A percentile compares a stretch with the other conserved stretches of the same genome.
phyloP scores from a whole-genome alignment of 2,888 invertebrate genomes.

The Lottia scabra region DNA sequence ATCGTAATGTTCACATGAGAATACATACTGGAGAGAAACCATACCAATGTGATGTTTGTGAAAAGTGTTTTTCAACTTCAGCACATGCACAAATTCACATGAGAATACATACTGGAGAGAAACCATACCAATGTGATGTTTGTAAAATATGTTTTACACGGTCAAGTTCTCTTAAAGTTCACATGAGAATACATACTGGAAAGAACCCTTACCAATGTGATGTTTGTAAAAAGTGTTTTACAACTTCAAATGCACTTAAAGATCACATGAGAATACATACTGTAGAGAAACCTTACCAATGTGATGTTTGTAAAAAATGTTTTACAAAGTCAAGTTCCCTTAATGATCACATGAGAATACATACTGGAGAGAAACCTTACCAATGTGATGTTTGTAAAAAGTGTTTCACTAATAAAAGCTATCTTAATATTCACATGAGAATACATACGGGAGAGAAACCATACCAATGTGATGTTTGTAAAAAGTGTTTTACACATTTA shows the following conservation, averaged over 20 bases:
- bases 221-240: neutral
- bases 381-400: conserved; percentile 62
- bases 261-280: conserved; percentile 19
- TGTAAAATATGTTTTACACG: conserved; percentile 72
- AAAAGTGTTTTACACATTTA: neutral
- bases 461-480: neutral
- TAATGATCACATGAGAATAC: no score
- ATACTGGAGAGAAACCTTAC: no score
- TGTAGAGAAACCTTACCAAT: neutral
- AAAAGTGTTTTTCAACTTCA: neutral
- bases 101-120: conserved; percentile 65
- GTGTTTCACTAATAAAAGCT: conserved; percentile 15
- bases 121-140: conserved; percentile 63
- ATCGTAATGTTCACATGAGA: neutral
- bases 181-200: conserved; percentile 15
- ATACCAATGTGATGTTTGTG: neutral
- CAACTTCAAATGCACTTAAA: neutral
- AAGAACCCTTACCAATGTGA: neutral
- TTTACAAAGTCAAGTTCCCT: neutral
- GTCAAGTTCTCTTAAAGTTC: conserved; percentile 68
- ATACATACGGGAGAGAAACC: neutral
- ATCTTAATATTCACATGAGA: conserved; percentile 23
- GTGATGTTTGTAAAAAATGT: neutral
- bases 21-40: neutral
- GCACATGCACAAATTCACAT: neutral